Evolutionary conservation across 2,888 invertebrate genomes (phyloP), one percentile per base, ranked within the genome.

Genomic region (Pteria penguin): DNA sequence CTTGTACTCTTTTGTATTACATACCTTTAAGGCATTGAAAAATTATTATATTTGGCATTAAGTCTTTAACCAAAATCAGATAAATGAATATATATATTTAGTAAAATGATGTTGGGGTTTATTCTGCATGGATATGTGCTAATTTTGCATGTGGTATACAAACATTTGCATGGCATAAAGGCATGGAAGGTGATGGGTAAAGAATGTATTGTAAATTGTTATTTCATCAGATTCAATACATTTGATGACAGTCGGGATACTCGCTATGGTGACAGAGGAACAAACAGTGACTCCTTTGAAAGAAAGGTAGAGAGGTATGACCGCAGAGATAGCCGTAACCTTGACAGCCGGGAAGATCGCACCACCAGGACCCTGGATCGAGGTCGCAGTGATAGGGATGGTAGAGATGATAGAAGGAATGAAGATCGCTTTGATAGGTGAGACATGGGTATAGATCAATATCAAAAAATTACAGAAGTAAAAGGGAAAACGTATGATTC

Each of bases 261-360:
- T 55, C 52, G 72, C 33, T 65, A 57, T 36, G 54, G 52, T 54
- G 69, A 63, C 52, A 26, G 73, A 55, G 45, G 45, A 18, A n/a
- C 29, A 32, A 24, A 22, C 27, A 57, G 70, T 45, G 73, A 62
- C 31, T 60, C 61, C 36, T 66, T 71, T 61, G 83, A 82, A 32
- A 69, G 86, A 33, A 76, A 83, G 36, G 84, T 82, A 32, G 84
- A 86, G 29, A 57, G 84, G 8, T 87, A 84, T 79, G 84, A 87
- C 45, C 73, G 87, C 5, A 71, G 83, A 55, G 83, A 84, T 32
- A 72, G 63, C 55, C 55, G 75, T 5, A 67, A 52, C 33, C 29
- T 58, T 36, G 81, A 72, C 0, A 62, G 29, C 18, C 60, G 77
- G 22, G 71, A 72, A 2, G 58, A 61, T n/a, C 29, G 71, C 22